These are phyloP conservation scores for Puffinus mauretanicus DNA, from an alignment of 2,113 vertebrate genomes.

Conservation along the genomic window DNA sequence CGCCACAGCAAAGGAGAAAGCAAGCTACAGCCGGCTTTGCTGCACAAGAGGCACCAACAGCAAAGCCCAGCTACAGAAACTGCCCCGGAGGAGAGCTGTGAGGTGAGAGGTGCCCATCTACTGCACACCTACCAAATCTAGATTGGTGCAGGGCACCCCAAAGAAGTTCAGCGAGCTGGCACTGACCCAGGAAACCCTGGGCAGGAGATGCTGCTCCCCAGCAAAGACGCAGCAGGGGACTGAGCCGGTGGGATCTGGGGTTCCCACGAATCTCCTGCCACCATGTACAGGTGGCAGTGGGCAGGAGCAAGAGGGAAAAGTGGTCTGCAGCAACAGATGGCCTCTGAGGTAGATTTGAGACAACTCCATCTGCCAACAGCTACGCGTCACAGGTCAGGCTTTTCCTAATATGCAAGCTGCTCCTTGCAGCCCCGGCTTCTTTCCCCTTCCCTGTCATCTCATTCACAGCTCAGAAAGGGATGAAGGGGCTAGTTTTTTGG, in stretches of 20 bases:
- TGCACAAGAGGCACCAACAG: conserved; percentile 53
- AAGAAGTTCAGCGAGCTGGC: background rate
- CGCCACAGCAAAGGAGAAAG: accelerated
- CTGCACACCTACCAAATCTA: background rate
- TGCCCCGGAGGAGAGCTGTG: background rate
- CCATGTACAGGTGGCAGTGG: background rate
- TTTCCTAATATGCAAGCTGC: background rate
- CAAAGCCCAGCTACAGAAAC: conserved; percentile 15
- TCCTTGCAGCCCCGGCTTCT: background rate
- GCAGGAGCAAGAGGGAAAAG: background rate
- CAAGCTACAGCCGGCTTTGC: background rate
- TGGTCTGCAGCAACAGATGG: conserved; percentile 18
- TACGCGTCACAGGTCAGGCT: background rate
- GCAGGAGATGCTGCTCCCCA: background rate
- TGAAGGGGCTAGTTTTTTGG: background rate
- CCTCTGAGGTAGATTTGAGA: conserved; percentile 73
- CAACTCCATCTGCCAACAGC: conserved; percentile 44
- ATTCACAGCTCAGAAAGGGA: conserved; percentile 44
- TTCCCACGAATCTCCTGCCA: background rate
- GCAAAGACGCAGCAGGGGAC: background rate
- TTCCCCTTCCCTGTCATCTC: conserved; percentile 18
- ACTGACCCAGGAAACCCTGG: background rate
- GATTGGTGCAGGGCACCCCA: background rate
- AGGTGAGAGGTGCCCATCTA: background rate
- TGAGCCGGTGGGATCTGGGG: background rate